phyloP scores from a whole-genome alignment of 2,888 invertebrate genomes.

The Thalpophila matura region DNA sequence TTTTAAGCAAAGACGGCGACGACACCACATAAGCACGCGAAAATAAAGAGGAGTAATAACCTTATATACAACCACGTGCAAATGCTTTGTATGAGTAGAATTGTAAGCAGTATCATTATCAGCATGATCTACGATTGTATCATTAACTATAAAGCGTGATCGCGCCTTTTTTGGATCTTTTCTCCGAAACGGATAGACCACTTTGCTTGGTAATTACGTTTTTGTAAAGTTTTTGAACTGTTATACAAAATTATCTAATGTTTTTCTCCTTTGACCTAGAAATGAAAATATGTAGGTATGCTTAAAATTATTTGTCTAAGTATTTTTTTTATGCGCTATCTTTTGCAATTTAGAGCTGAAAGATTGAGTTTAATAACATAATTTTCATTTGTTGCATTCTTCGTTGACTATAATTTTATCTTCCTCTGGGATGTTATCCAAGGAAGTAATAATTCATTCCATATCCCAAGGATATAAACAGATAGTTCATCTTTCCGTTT shows the following conservation, averaged over 20 bases:
- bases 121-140: slow-evolving; percentile 40
- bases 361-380: neutral
- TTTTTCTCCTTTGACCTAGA: neutral
- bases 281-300: neutral
- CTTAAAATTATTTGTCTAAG: neutral
- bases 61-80: slow-evolving; percentile 9
- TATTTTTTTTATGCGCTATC: neutral
- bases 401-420: slow-evolving; percentile 14
- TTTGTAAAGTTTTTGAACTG: slow-evolving; percentile 15
- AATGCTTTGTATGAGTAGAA: slow-evolving; percentile 34
- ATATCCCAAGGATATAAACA: slow-evolving; percentile 46
- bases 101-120: slow-evolving; percentile 34
- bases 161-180: slow-evolving; percentile 46
- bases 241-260: slow-evolving; percentile 17
- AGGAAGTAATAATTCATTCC: slow-evolving; percentile 51
- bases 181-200: slow-evolving; percentile 42
- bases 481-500: slow-evolving; percentile 52
- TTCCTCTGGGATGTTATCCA: slow-evolving; percentile 6
- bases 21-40: neutral
- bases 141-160: slow-evolving; percentile 40
- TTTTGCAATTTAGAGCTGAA: neutral
- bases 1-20: neutral
- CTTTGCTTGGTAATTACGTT: slow-evolving; percentile 43
- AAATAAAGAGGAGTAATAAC: slow-evolving; percentile 5
- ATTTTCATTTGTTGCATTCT: slow-evolving; percentile 21